Base-by-base conservation (phyloP, 2,113 vertebrate genomes). In the Heteronetta atricapilla region DNA sequence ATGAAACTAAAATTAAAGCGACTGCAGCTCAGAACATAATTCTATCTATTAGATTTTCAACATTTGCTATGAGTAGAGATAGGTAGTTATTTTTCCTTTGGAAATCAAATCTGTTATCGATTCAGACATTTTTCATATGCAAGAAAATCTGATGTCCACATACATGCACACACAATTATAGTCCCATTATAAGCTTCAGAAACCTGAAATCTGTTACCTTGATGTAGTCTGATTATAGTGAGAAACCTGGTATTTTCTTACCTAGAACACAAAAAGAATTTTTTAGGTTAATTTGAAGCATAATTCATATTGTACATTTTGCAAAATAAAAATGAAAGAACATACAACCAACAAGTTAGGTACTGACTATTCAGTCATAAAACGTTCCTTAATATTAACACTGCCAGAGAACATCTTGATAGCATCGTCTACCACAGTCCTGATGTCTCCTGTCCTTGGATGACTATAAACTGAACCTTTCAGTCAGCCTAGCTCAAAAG, bases 241-340 rank as follows among this genome's bases (percentile, higher is more conserved):
- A 91, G 88, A 96, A 93, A 97, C 68, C 75, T 84, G 82, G 95
- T 93, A 96, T 97, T 92, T 96, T 96, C 98, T 98, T 98, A 98
- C 98, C 98, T 98, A 89, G 96, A 90, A 97, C 23, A 96, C 7
- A 94, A 92, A 97, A 91, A 95, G 33, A 85, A 64, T 88, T 12
- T 13, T 52, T 96, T 93, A 96, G 72, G 34, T 63, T 60, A 94
- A 85, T 80, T 52, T 13, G 70, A 3, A 67, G 21, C 7, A 73
- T 38, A 40, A 12, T 22, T 79, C 13, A 84, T 84, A 59, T 13
- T 1, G 52, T 8, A 23, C 2, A 87, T 74, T 79, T 74, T 46
- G 8, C 36, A 82, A 82, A 56, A 55, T 69, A 50, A 90, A 69
- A 14, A 36, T 19, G 14, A 84, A 88, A 18, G 1, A 91, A 75